phyloP scores from a whole-genome alignment of 2,888 invertebrate species.

The Chymomyza procnemis region DNA sequence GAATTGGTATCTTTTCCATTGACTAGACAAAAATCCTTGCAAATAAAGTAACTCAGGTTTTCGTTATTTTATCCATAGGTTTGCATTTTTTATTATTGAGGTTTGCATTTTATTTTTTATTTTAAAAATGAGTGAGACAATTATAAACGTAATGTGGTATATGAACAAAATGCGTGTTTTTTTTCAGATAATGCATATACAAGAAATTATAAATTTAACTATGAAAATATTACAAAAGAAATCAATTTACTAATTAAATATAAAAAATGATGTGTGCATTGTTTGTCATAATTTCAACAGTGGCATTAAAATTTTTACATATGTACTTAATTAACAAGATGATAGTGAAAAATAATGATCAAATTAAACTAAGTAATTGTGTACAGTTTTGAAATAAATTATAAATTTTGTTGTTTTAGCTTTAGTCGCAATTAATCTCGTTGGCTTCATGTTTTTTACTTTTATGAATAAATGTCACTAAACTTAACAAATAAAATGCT shows the following conservation, averaged over 20 bases:
- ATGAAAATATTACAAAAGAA: not conserved
- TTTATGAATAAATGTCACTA: slow-evolving; percentile 49
- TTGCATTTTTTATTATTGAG: slow-evolving; percentile 40
- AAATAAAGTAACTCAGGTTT: too few species aligned
- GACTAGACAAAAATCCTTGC: not conserved
- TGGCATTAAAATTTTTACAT: not conserved
- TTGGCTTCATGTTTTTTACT: slow-evolving; percentile 48
- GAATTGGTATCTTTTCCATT: not conserved
- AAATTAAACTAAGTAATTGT: slow-evolving; percentile 21
- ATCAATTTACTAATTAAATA: not conserved
- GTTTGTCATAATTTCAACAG: not conserved
- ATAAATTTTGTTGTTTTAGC: slow-evolving; percentile 33
- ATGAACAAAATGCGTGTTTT: too few species aligned
- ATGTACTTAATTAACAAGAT: not conserved
- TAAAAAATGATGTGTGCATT: not conserved
- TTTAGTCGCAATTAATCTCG: slow-evolving; percentile 71
- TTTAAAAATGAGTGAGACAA: slow-evolving; percentile 29
- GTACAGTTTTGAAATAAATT: slow-evolving; percentile 48
- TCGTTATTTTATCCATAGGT: slow-evolving; percentile 24
- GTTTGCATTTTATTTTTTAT: slow-evolving; percentile 41
- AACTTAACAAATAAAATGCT: slow-evolving; percentile 71
- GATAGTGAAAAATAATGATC: not conserved
- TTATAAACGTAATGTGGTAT: slow-evolving; percentile 21
- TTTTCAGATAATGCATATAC: not conserved
- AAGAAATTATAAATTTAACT: not conserved